Percentiles rank a stretch among this genome's conserved stretches.
Evolutionary conservation across 2,888 invertebrate genomes (phyloP).

Genomic region (Noctua comes): DNA sequence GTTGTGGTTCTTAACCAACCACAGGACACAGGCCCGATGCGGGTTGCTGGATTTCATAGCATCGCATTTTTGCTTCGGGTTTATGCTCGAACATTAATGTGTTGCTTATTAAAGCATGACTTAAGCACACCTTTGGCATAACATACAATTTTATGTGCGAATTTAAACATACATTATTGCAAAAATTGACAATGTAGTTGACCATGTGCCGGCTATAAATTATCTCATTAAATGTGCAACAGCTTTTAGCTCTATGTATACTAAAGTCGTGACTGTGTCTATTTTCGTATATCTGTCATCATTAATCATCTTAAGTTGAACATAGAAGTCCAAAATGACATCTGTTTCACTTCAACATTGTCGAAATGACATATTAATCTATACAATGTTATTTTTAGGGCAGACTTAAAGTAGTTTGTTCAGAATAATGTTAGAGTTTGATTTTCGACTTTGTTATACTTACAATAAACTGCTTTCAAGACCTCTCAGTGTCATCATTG

Average conservation of each 20-base stretch:
- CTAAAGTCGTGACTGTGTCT: neutral
- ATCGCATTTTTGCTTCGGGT: neutral
- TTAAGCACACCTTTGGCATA: neutral
- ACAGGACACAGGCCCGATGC: neutral
- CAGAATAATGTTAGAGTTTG: neutral
- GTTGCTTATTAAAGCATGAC: neutral
- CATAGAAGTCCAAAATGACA: slow-evolving; percentile 30
- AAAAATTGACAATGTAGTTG: slow-evolving; percentile 17
- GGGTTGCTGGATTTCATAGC: neutral
- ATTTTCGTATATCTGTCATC: neutral
- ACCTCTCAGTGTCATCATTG: neutral
- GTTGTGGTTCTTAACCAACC: neutral
- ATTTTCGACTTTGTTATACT: neutral
- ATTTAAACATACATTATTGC: slow-evolving; percentile 11
- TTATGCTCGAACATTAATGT: neutral
- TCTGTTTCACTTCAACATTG: slow-evolving; percentile 7
- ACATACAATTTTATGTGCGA: slow-evolving; percentile 10
- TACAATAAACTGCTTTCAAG: neutral
- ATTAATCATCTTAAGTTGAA: slow-evolving; percentile 25
- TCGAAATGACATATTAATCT: neutral
- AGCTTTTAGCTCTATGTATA: neutral
- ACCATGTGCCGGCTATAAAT: slow-evolving; percentile 25
- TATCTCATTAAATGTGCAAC: slow-evolving; percentile 1
- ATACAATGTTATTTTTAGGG: slow-evolving; percentile 7
- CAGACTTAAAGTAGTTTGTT: neutral